Conservation (phyloP, 2,113 vertebrate genomes). For the Ornithorhynchus anatinus region DNA sequence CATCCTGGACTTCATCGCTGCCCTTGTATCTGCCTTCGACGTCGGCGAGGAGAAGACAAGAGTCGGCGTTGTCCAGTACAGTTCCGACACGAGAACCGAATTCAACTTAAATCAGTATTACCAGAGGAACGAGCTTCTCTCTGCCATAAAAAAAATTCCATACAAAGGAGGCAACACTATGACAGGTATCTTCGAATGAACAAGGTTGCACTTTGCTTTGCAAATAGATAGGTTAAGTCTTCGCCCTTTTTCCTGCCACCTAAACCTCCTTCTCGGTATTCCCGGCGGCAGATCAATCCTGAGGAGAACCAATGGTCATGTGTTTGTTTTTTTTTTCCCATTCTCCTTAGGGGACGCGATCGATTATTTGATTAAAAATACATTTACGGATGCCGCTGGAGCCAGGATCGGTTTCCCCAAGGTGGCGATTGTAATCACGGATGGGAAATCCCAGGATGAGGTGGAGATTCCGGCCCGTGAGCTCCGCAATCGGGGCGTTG, state of each 20-base stretch:
- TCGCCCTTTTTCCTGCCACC: too few species aligned
- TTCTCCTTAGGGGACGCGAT: constrained; percentile 83
- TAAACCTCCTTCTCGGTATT: too few species aligned
- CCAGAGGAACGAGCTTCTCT: constrained; percentile 78
- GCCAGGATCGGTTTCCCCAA: constrained; percentile 88
- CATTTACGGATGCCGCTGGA: constrained; percentile 83
- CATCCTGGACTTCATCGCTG: constrained; percentile 84
- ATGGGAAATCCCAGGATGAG: constrained; percentile 87
- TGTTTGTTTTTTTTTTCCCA: neutral
- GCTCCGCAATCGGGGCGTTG: constrained; percentile 86
- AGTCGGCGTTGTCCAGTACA: constrained; percentile 92
- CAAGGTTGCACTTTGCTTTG: too few species aligned
- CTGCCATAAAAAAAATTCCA: constrained; percentile 84
- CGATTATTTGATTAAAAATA: constrained; percentile 80
- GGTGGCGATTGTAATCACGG: constrained; percentile 91
- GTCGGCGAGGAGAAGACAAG: constrained; percentile 88
- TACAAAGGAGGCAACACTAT: constrained; percentile 89
- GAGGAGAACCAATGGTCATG: neutral
- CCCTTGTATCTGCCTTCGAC: constrained; percentile 87
- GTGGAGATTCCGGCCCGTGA: constrained; percentile 83
- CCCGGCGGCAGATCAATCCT: neutral
- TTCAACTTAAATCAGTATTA: constrained; percentile 85
- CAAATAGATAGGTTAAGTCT: too few species aligned
- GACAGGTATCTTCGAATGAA: constrained; percentile 83
- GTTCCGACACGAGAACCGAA: constrained; percentile 82